Evolutionary conservation across 2,888 invertebrate genomes (phyloP).

Genomic region (Nephrocerus scutellatus): DNA sequence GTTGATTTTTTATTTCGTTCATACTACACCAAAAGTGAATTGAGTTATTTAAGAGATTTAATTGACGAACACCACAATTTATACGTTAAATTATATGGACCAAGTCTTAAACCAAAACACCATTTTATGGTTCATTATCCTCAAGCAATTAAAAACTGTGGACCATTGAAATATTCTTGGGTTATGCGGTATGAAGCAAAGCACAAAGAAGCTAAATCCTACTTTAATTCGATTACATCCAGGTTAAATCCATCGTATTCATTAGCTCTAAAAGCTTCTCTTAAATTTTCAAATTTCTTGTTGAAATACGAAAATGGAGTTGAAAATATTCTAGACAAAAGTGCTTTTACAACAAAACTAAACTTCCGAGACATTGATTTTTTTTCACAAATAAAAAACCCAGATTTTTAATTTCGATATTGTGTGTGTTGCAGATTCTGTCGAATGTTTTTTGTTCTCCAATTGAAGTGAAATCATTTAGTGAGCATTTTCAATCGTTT

Average conservation of each 20-base stretch:
- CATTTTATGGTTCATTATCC: constrained; percentile 13
- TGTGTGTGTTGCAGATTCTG: background rate
- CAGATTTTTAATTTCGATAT: background rate
- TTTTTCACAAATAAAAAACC: too few species aligned
- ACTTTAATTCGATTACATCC: constrained; percentile 15
- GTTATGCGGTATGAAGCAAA: constrained; percentile 15
- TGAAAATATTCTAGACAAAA: background rate
- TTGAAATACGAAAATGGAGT: constrained; percentile 6
- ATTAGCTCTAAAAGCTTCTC: constrained; percentile 7
- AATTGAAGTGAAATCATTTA: constrained; percentile 13
- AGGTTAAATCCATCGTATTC: constrained; percentile 11
- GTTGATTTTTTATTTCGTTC: constrained; percentile 6
- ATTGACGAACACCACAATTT: constrained; percentile 10
- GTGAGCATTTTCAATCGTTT: constrained; percentile 15
- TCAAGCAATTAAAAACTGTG: constrained; percentile 9
- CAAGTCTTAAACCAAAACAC: constrained; percentile 14
- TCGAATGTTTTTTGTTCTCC: constrained; percentile 6
- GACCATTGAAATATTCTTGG: constrained; percentile 15
- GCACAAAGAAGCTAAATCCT: constrained; percentile 14
- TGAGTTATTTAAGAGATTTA: constrained; percentile 2
- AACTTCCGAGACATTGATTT: background rate
- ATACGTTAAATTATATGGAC: constrained; percentile 12
- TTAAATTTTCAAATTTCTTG: constrained; percentile 12
- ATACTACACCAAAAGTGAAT: constrained; percentile 1
- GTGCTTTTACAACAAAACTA: too few species aligned